Percentiles rank a stretch among this genome's conserved stretches.
phyloP scores from a whole-genome alignment of 2,797 vertebrate genomes.

The Anas capensis region DNA sequence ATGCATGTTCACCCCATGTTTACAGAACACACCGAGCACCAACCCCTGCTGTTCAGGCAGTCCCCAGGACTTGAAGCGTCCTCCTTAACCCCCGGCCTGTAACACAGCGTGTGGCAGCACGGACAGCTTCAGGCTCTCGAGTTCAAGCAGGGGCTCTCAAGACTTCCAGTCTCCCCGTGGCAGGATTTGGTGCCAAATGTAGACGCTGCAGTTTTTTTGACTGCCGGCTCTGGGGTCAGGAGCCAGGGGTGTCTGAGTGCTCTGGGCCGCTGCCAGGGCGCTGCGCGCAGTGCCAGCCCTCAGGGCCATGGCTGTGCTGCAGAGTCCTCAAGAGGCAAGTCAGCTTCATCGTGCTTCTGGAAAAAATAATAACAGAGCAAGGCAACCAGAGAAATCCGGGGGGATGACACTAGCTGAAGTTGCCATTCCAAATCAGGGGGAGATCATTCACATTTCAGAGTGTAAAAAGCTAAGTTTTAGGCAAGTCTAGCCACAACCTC shows the following conservation, averaged over 20 bases:
- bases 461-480: neutral
- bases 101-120: neutral
- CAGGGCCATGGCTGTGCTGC: neutral
- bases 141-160: accelerated
- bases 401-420: neutral
- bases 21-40: accelerated
- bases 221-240: neutral
- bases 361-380: neutral
- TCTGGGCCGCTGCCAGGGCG: neutral
- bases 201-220: neutral
- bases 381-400: neutral
- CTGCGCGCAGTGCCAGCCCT: accelerated
- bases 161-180: neutral
- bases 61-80: neutral
- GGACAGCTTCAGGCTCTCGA: neutral
- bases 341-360: neutral
- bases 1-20: accelerated
- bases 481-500: neutral
- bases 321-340: neutral
- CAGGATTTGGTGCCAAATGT: neutral
- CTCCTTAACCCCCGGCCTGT: neutral
- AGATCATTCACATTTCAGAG: neutral
- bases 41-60: neutral
- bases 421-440: neutral
- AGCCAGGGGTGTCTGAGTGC: neutral